Base-by-base conservation (phyloP, 2,888 invertebrate genomes). In the Cheilosia scutellata region DNA sequence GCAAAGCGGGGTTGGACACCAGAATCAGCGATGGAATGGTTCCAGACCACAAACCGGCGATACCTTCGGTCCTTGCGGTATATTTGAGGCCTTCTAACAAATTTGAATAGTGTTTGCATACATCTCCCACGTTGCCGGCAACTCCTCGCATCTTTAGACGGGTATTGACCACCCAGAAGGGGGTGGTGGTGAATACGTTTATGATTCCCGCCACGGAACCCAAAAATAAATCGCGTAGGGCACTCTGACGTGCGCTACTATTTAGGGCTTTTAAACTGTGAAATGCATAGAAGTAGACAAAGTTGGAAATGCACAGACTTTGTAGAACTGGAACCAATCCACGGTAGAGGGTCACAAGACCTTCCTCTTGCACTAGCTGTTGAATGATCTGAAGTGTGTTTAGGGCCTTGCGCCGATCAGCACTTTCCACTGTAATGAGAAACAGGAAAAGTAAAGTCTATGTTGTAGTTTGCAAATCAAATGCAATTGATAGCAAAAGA, bases 281-380 rank as follows among this genome's bases (percentile, higher is more conserved):
- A 92, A 97, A 98, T 89, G 97, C 95, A 92, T 98, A 98, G 91
- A 98, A 98, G 92, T 98, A 98, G n/a, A 98, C 96, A 93, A 98
- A 98, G 92, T 97, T 98, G 60, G 98, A 98, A 84, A 96, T 95
- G 88, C 97, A 97, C 4, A 98, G 93, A 87, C 97, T 96, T 89
- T 96, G 95, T 57, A 98, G 93, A 5, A 97, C 97, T 9, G 98
- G 97, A 40, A 95, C 93, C 68, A 97, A 93, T 4, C 98, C 98
- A 13, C 92, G 90, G 68, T 92, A 98, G 58, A 98, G 92, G 0
- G 96, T 94, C 65, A 93, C 93, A 65, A 94, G 89, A 16, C 95
- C 95, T 92, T 96, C 96, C 89, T 95, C 94, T 88, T 94, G 93
- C 1, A 95, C 93, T 49, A 96, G 92, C 88, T 95, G 94, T 71